Evolutionary conservation across 1,140 invertebrate species (phyloP), one percentile per base, ranked within the genome.

Genomic region (Drosophila murphyi): DNA sequence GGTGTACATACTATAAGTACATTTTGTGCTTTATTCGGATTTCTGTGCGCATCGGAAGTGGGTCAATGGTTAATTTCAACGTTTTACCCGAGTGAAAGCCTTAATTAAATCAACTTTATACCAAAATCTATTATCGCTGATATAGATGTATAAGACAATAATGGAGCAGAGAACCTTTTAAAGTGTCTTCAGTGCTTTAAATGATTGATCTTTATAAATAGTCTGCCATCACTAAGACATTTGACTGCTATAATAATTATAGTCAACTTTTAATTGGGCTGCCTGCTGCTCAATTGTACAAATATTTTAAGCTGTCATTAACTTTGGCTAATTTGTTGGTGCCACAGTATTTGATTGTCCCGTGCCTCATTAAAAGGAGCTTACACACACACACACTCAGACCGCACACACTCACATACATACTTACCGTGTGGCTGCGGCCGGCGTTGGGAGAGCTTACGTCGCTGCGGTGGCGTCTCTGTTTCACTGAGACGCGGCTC

Each of bases 381-480:
- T 6, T 48, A 8, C 34, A 75, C 20, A 20, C 20, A 20, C 20
- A 20, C 20, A 20, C 20, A 20, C 20, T 1, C 20, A 20, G 20
- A 20, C 20, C 20, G 20, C 20, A 20, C 20, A 20, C 20, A 20
- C 20, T 20, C 20, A 20, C 20, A 2, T 20, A 20, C 20, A 2
- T 20, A 20, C 89, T 91, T 78, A 92, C 92, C 87, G 80, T 92
- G 72, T 91, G 92, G 71, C 93, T 92, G 92, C 48, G 92, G 93
- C 78, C 94, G 93, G 51, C 94, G 93, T 77, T 94, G 93, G 5
- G 93, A 94, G 6, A 94, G 82, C 51, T 94, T 93, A 48, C 92
- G 82, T 50, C 91, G 78, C 71, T 92, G 92, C 52, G 91, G 92
- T 32, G 91, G 88, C 78, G 92, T 90, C 82, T 92, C 92, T 43